Evolutionary conservation across 2,888 invertebrate genomes (phyloP).

Genomic region (Nephrotoma flavescens): DNA sequence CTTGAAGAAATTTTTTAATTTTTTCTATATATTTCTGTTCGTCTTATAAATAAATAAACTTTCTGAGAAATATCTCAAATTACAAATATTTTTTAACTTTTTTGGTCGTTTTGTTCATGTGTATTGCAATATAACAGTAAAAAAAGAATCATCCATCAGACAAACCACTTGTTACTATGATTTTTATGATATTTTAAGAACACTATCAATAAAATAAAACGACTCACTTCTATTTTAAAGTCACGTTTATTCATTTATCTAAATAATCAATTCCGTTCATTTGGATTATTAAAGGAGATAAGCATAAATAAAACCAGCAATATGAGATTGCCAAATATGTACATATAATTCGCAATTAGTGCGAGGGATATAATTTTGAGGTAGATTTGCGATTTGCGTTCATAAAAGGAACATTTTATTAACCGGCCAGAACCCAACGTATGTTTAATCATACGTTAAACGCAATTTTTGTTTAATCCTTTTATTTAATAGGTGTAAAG

Average conservation of each 20-base stretch:
- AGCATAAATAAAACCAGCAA: not conserved
- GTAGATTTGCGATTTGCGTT: too few species aligned
- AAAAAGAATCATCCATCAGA: not conserved
- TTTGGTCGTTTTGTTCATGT: not conserved
- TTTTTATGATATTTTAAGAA: not conserved
- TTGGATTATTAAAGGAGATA: not conserved
- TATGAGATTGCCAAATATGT: too few species aligned
- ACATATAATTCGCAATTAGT: too few species aligned
- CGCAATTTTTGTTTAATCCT: too few species aligned
- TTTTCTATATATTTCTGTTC: not conserved
- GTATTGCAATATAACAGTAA: not conserved
- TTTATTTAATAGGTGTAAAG: too few species aligned
- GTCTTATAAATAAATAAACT: not conserved
- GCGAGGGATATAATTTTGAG: too few species aligned
- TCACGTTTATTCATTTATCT: not conserved
- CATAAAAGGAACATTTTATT: too few species aligned
- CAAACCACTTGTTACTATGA: not conserved
- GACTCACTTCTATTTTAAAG: not conserved
- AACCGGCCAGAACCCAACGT: too few species aligned
- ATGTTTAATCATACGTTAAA: too few species aligned
- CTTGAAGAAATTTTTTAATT: not conserved
- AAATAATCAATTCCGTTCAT: not conserved
- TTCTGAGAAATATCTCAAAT: not conserved
- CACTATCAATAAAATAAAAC: not conserved
- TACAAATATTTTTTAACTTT: not conserved